Base-by-base conservation (phyloP, 2,888 invertebrate genomes). In the Rhingia campestris region DNA sequence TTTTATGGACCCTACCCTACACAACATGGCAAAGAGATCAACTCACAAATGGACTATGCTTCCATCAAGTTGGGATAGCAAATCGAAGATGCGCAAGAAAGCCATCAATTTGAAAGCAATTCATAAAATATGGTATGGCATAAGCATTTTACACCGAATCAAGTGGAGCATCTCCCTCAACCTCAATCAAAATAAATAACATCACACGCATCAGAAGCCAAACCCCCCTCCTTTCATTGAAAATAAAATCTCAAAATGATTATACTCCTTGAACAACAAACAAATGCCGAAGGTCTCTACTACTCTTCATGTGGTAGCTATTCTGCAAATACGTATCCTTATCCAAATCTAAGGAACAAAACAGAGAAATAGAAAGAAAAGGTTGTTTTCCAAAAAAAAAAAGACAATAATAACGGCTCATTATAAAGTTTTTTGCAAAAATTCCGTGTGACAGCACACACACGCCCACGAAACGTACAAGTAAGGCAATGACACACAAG, bases 351-450 rank as follows among this genome's bases (percentile, higher is more conserved):
- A 22, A 12, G 59, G 33, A 4, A 35, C 3, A 39, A 53, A 61
- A 73, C 73, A 73, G 63, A 63, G 41, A 22, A 22, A 2, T 22
- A 22, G 22, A 22, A 22, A 22, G 53, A 22, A 66, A 59, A 59
- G 58, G 66, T 51, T 59, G 22, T 75, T 53, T 58, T 6, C 41
- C 35, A 54, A 35, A 67, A 49, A 22, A 54, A 35, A 67, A 49
- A 22, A 22, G 22, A 22, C 22, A 22, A 22, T 22, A 22, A 22
- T 2, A 22, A 22, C 32, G 75, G 53, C 53, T 75, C 75, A 75
- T 75, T 75, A 75, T 67, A 67, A 75, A 75, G 53, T 75, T 75
- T 75, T 67, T 45, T 53, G 56, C 37, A 59, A 45, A 32, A 66
- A 67, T 59, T 67, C 37, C 59, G 59, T 67, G 43, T 67, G 64